phyloP scores from a whole-genome alignment of 37 sponge, comb jelly and placozoan genomes.

The Diacarnus erythraeanus region DNA sequence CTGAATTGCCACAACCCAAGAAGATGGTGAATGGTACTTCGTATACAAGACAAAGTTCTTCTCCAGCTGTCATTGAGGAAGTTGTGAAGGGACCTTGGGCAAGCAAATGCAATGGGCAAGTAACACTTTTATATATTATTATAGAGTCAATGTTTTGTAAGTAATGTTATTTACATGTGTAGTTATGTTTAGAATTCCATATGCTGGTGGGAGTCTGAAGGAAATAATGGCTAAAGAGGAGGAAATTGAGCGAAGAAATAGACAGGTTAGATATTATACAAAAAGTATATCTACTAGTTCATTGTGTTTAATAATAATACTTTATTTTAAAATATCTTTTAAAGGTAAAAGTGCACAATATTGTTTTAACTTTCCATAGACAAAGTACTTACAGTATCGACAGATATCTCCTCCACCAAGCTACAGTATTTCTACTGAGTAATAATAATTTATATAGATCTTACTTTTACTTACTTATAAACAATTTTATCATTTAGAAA shows the following conservation, averaged over 20 bases:
- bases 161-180: not conserved
- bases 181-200: not conserved
- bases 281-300: no score
- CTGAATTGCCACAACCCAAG: not conserved
- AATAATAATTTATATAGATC: no score
- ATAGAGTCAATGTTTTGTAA: not conserved
- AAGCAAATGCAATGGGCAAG: not conserved
- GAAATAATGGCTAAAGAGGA: conserved; percentile 54
- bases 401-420: no score
- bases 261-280: conserved; percentile 3
- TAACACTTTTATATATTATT: not conserved
- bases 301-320: no score
- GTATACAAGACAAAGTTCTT: not conserved
- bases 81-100: not conserved
- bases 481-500: no score
- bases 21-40: not conserved
- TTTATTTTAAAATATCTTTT: no score
- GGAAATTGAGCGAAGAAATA: not conserved
- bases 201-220: conserved; percentile 9
- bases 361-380: no score
- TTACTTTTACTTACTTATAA: no score
- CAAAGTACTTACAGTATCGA: no score
- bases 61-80: not conserved
- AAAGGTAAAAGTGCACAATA: no score
- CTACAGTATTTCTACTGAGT: no score